Evolutionary conservation across 2,888 invertebrate genomes (phyloP).

Genomic region (Tyria jacobaeae): DNA sequence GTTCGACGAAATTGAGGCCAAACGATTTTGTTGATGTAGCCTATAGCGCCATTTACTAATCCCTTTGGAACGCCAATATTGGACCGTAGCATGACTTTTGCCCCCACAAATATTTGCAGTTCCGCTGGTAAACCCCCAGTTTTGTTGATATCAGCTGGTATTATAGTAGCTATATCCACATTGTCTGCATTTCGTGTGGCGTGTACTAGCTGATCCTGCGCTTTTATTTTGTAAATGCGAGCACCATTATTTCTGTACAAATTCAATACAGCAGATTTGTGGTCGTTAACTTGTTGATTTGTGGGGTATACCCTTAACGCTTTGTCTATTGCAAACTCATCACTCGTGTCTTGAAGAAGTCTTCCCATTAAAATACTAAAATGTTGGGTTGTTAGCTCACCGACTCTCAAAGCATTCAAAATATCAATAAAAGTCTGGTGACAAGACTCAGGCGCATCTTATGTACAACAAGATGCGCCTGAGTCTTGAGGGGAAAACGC

Average conservation of each 20-base stretch:
- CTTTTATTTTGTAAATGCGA: conserved; percentile 33
- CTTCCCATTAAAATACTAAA: conserved; percentile 1
- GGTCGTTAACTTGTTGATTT: conserved; percentile 20
- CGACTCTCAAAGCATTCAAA: too few species aligned
- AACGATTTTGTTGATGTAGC: conserved; percentile 35
- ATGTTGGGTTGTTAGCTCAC: neutral
- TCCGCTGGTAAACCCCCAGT: conserved; percentile 19
- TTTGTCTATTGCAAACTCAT: conserved; percentile 16
- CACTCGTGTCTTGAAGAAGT: neutral
- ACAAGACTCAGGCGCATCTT: too few species aligned
- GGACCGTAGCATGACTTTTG: conserved; percentile 38
- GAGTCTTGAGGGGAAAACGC: too few species aligned
- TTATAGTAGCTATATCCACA: conserved; percentile 22
- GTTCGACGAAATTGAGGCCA: conserved; percentile 39
- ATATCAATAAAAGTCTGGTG: too few species aligned
- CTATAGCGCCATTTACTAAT: conserved; percentile 35
- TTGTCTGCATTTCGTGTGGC: conserved; percentile 8
- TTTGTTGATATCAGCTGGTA: conserved; percentile 23
- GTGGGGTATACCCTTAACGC: conserved; percentile 21
- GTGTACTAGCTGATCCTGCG: conserved; percentile 34
- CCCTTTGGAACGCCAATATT: conserved; percentile 38
- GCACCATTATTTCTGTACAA: conserved; percentile 11
- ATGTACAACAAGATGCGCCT: too few species aligned
- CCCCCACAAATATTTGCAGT: conserved; percentile 26
- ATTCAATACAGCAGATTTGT: conserved; percentile 16